A percentile compares a stretch with the other conserved stretches of the same genome.
These are phyloP conservation scores for Liposcelis brunnea DNA, from an alignment of 2,888 invertebrate genomes.

Conservation along the genomic window DNA sequence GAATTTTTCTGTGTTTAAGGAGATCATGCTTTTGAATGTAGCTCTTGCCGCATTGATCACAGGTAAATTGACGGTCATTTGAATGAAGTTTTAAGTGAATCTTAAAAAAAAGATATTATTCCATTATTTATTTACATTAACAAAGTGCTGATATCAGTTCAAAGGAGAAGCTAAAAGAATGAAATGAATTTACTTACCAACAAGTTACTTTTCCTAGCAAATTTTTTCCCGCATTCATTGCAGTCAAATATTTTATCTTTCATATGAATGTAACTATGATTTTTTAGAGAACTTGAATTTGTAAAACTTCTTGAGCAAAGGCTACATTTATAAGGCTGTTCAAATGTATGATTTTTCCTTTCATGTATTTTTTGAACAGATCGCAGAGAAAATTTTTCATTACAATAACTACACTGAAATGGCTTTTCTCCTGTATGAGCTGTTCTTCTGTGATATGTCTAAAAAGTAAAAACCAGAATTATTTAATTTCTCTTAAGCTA, in stretches of 20 bases:
- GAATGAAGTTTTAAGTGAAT: slow-evolving; percentile 1
- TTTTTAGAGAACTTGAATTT: neutral
- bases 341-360: neutral
- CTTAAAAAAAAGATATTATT: neutral
- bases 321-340: neutral
- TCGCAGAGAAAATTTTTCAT: slow-evolving; percentile 1
- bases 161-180: neutral
- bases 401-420: neutral
- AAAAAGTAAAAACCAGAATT: no score
- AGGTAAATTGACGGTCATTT: neutral
- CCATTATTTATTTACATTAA: neutral
- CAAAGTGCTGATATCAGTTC: neutral
- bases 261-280: slow-evolving; percentile 1
- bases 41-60: neutral
- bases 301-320: neutral
- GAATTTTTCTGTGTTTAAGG: neutral
- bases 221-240: slow-evolving; percentile 1
- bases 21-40: slow-evolving; percentile 1
- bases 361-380: neutral
- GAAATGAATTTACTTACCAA: neutral
- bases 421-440: slow-evolving; percentile 6
- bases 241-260: neutral
- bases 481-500: no score
- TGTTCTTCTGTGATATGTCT: slow-evolving; percentile 3
- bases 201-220: neutral